Percentiles rank a stretch among this genome's conserved stretches.
Conservation (phyloP, 1,140 invertebrate species). For the Drosophila novamexicana region DNA sequence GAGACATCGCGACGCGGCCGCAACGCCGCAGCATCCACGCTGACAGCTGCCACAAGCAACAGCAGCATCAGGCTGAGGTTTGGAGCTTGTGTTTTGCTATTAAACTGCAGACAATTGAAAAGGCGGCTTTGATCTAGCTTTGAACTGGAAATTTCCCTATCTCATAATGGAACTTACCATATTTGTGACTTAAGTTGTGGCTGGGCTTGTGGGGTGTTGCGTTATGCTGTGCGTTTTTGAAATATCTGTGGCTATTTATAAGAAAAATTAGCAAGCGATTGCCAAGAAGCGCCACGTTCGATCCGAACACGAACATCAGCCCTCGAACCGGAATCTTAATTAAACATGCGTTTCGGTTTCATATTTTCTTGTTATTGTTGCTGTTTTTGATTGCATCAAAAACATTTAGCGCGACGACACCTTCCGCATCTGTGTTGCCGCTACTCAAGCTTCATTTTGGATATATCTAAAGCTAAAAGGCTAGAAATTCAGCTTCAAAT, state of each 20-base stretch:
- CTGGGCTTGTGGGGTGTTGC: conserved; percentile 33
- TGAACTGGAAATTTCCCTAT: background rate
- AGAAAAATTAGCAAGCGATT: conserved; percentile 70
- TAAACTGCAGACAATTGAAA: conserved; percentile 8
- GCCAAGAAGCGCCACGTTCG: conserved; percentile 26
- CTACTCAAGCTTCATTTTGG: background rate
- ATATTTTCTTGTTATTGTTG: conserved; percentile 34
- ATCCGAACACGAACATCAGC: conserved; percentile 37
- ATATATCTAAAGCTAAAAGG: background rate
- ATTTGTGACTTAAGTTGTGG: conserved; percentile 27
- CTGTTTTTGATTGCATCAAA: conserved; percentile 36
- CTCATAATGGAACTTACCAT: conserved; percentile 35
- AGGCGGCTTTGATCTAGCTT: background rate
- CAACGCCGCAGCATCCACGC: conserved; percentile 4
- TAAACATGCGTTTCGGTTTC: conserved; percentile 24
- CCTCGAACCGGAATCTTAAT: conserved; percentile 55
- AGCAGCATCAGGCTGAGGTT: conserved; percentile 25
- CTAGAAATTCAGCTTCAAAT: too few relatives aligned
- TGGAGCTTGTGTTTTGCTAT: background rate
- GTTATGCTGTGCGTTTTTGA: conserved; percentile 65
- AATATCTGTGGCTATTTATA: conserved; percentile 75
- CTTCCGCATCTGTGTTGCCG: conserved; percentile 23
- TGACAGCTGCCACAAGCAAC: conserved; percentile 22
- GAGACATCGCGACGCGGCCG: conserved; percentile 58
- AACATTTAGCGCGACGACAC: conserved; percentile 40